Base-by-base conservation (phyloP, 2,113 vertebrate species). In the Halcyon malimbica region DNA sequence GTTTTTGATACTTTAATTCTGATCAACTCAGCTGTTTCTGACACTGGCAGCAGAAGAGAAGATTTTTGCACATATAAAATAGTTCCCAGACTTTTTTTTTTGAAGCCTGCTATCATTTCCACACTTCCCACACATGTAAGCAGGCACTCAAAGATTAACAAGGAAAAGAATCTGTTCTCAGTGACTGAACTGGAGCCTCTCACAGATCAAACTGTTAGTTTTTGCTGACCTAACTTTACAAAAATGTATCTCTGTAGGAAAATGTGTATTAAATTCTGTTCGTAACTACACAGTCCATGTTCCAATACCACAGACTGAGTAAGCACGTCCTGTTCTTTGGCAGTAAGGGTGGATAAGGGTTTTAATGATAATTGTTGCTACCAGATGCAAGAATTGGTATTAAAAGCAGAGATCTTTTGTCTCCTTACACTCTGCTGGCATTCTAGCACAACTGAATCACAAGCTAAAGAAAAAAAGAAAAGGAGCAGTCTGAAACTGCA, bases 71-170 rank as follows among this genome's bases (percentile, higher is more conserved):
- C 76, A 92, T 94, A 86, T 50, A 90, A 94, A 96, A 89, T 23
- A 73, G 79, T 59, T 92, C 62, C 81, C 86, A 89, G 92, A 92
- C 89, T 84, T 91, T 81, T 78, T 94, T 46, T 94, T 95, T 95
- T 94, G 73, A 93, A 97, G 77, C 35, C 80, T 92, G 86, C 41
- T 62, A 79, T 65, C 80, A 53, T 70, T 93, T 96, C 94, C 90
- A 96, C 91, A 96, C 94, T 96, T 97, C 95, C 96, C 86, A 94
- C 96, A 87, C 89, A 79, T 6, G 64, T 92, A 96, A 95, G 69
- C 56, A 96, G 57, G 77, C 48, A 11, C 79, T 91, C 65, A 76
- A 65, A 92, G 90, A 92, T 79, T 92, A 94, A 91, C 62, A 75
- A 96, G 86, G 10, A 60, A 79, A 92, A 73, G 57, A 95, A 86